Conservation (phyloP, 2,113 vertebrate species). For the Xyliphius kryptos region DNA sequence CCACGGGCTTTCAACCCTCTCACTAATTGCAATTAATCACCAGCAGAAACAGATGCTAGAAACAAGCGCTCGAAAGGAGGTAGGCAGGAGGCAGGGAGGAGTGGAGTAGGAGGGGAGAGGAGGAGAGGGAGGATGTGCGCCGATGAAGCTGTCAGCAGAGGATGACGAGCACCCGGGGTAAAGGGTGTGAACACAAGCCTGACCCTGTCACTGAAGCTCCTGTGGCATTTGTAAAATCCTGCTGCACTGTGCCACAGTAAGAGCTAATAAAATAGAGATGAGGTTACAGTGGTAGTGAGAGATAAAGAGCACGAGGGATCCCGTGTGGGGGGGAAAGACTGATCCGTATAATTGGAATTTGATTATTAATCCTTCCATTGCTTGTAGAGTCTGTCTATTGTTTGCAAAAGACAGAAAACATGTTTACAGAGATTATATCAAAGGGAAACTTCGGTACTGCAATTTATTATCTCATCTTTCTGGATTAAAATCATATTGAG, state of each 20-base stretch:
- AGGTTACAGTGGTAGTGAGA: constrained; percentile 1
- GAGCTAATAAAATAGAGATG: constrained; percentile 6
- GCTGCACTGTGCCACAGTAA: constrained; percentile 36
- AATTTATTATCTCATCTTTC: too few species aligned
- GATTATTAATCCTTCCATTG: constrained; percentile 19
- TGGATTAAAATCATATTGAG: too few species aligned
- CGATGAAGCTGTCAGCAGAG: constrained; percentile 79
- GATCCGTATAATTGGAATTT: constrained; percentile 26
- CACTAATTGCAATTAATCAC: constrained; percentile 99
- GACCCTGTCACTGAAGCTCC: constrained; percentile 46
- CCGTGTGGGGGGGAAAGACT: background rate
- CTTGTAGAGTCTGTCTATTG: background rate
- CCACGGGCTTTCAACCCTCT: constrained; percentile 89
- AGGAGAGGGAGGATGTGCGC: constrained; percentile 15
- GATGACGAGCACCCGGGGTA: constrained; percentile 38
- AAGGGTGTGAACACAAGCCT: constrained; percentile 29
- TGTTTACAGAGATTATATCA: background rate
- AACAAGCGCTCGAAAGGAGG: constrained; percentile 82
- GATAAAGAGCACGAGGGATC: background rate
- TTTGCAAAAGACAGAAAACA: background rate
- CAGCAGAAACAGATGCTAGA: constrained; percentile 95
- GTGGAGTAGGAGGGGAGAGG: background rate
- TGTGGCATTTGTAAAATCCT: constrained; percentile 46
- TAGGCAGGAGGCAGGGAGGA: constrained; percentile 57
- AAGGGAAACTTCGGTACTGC: too few species aligned